Conservation (phyloP, 2,113 vertebrate species). For the Anhinga anhinga region DNA sequence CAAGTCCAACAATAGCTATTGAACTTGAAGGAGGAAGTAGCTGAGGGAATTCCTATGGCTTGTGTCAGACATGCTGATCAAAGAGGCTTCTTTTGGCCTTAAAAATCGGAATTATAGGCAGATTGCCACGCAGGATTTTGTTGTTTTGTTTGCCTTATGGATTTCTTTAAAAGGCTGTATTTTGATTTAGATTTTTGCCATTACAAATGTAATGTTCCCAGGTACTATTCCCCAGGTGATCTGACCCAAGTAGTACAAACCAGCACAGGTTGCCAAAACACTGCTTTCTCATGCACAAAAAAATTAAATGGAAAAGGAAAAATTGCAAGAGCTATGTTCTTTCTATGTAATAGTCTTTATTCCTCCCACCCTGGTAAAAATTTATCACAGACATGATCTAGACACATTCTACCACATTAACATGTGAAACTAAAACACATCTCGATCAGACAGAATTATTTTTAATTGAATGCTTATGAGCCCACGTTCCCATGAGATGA, state of each 20-base stretch:
- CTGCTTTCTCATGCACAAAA: neutral
- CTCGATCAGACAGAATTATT: neutral
- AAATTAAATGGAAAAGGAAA: neutral
- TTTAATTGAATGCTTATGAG: slow-evolving; percentile 46
- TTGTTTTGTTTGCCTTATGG: neutral
- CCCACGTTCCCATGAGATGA: slow-evolving; percentile 21
- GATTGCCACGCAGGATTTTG: neutral
- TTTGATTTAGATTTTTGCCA: neutral
- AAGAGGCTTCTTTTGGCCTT: neutral
- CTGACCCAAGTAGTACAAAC: neutral
- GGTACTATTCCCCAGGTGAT: neutral
- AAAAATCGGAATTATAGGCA: neutral
- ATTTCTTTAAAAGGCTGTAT: neutral
- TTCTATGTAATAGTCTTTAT: neutral
- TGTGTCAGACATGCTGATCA: neutral
- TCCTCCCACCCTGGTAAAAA: neutral
- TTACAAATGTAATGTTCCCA: neutral
- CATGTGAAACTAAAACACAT: slow-evolving; percentile 11
- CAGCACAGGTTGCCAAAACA: neutral
- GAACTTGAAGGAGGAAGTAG: neutral
- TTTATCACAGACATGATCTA: neutral
- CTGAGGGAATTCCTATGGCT: neutral
- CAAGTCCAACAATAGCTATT: neutral
- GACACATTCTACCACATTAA: neutral
- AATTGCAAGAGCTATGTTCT: neutral